A percentile compares a stretch with the other conserved stretches of the same genome.
These are phyloP conservation scores for Biston betularia DNA, from an alignment of 2,888 invertebrate species.

Conservation along the genomic window DNA sequence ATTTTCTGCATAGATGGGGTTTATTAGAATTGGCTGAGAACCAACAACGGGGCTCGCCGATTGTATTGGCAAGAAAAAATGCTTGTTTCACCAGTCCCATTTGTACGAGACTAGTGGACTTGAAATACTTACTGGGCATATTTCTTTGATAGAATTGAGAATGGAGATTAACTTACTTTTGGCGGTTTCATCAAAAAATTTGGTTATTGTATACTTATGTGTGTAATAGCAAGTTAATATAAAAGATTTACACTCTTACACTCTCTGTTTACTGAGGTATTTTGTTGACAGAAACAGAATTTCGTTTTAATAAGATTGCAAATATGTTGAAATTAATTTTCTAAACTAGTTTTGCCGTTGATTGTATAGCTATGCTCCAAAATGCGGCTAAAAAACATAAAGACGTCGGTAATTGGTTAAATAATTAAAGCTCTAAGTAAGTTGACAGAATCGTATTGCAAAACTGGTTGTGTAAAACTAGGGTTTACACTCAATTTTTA, in stretches of 20 bases:
- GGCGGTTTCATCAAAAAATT: constrained; percentile 2
- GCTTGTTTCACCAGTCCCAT: constrained; percentile 57
- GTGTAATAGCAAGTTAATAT: neutral
- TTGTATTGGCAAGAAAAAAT: constrained; percentile 68
- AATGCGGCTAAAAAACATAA: too few species aligned
- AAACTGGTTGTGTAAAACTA: too few species aligned
- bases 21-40: constrained; percentile 66
- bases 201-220: neutral
- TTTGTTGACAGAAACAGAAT: neutral
- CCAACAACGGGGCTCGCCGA: constrained; percentile 59
- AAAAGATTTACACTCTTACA: too few species aligned
- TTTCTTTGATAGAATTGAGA: constrained; percentile 25
- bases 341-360: too few species aligned
- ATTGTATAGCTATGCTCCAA: too few species aligned
- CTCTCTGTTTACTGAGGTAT: neutral
- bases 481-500: too few species aligned
- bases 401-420: too few species aligned
- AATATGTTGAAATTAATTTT: too few species aligned
- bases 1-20: constrained; percentile 62
- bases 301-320: too few species aligned
- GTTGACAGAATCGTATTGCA: too few species aligned
- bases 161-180: constrained; percentile 29
- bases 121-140: constrained; percentile 37
- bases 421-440: too few species aligned
- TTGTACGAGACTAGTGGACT: constrained; percentile 39